phyloP scores from a whole-genome alignment of 2,888 invertebrate species.

The Drosophila picticornis region DNA sequence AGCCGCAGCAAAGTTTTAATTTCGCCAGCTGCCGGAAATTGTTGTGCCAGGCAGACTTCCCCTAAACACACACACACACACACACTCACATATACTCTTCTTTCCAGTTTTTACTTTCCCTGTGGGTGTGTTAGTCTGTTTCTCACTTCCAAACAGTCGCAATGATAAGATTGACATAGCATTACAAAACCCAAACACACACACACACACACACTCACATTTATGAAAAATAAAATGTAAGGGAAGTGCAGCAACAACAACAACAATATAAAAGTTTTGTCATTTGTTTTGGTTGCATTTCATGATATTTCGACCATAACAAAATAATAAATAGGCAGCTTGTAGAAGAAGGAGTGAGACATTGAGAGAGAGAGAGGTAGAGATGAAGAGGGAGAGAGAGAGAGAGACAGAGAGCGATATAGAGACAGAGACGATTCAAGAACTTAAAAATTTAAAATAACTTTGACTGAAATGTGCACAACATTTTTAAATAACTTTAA shows the following conservation, averaged over 20 bases:
- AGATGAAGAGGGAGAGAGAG: background rate
- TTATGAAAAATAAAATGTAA: constrained; percentile 11
- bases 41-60: constrained; percentile 43
- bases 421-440: background rate
- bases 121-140: constrained; percentile 28
- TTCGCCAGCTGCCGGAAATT: constrained; percentile 49
- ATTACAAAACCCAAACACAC: constrained; percentile 27
- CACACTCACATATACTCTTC: constrained; percentile 4
- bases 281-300: constrained; percentile 58
- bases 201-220: constrained; percentile 2
- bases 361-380: background rate
- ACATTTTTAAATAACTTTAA: constrained; percentile 31
- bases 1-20: constrained; percentile 45
- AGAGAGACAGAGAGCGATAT: background rate
- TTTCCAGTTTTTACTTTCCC: constrained; percentile 36
- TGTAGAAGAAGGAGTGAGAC: background rate
- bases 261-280: constrained; percentile 45
- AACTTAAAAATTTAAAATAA: constrained; percentile 51
- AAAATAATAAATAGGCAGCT: constrained; percentile 6
- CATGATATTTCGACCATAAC: constrained; percentile 30
- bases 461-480: constrained; percentile 22
- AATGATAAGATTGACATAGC: constrained; percentile 59
- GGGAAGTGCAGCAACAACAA: constrained; percentile 31
- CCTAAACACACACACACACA: constrained; percentile 10
- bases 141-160: constrained; percentile 15